Base-by-base conservation (phyloP, 1,140 invertebrate species). In the Mactra quadrangularis region DNA sequence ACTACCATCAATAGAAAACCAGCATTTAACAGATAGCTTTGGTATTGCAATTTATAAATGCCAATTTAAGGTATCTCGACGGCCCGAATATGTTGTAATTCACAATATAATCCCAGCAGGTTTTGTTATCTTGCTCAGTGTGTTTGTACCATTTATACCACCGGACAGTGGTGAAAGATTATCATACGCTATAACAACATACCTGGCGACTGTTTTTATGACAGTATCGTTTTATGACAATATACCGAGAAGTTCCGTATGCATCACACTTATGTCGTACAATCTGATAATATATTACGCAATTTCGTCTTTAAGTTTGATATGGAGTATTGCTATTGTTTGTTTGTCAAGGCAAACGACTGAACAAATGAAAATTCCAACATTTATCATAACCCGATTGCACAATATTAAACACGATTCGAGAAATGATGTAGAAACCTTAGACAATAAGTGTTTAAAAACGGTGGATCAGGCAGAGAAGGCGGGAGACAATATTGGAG, bases 241-340 rank as follows among this genome's bases (percentile, higher is more conserved):
- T 3, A 60, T 60, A 33, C 57, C 57, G 9, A 31, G 57, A 33
- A 60, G 35, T 60, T 60, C 57, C 17, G n/a, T 60, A 13, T 33
- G 11, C 1, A 60, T 35, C 1, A 33, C 3, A 3, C 19, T 60
- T n/a, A 13, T 60, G 29, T 60, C 57, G 1, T 60, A 60, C 31
- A 25, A 17, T 35, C n/a, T 60, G 31, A 19, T 60, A 1, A 33
- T 3, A 3, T 60, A 17, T 25, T 33, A 35, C 35, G 15, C n/a
- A 3, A 35, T 17, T 19, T n/a, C 25, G 4, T 19, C 57, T 25
- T 1, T 60, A 3, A 33, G 29, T 1, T 13, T 60, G 29, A 33
- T 60, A 13, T 60, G 57, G 57, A 60, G 25, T 60, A 19, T 60
- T 33, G 31, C 35, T 19, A 35, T 60, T 3, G 57, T 60, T 33